Evolutionary conservation across 2,797 vertebrate species (phyloP).

Genomic region (Lacerta agilis): DNA sequence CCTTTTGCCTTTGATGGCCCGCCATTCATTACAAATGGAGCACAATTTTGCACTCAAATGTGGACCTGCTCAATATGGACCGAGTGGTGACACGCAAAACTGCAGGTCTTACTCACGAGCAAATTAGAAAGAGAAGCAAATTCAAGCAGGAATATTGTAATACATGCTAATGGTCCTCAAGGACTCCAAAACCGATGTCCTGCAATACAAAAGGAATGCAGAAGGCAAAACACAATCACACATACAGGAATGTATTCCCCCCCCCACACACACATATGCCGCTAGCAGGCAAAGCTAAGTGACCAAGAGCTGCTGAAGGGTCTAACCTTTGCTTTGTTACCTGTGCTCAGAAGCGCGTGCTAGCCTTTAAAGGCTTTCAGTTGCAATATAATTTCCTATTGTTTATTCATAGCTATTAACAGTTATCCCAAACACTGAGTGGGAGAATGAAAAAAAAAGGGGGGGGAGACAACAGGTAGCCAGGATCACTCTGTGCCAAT

Average conservation of each 20-base stretch:
- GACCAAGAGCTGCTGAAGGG: background rate
- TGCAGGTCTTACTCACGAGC: background rate
- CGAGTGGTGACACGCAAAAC: background rate
- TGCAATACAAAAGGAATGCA: background rate
- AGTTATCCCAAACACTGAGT: slow-evolving; percentile 48
- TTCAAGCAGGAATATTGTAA: background rate
- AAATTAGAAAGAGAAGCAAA: background rate
- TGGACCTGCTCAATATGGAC: background rate
- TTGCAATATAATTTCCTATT: slow-evolving; percentile 58
- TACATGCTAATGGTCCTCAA: background rate
- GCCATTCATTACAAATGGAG: background rate
- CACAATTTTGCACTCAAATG: background rate
- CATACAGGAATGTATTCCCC: background rate
- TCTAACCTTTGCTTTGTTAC: slow-evolving; percentile 41
- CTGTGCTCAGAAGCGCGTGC: slow-evolving; percentile 57
- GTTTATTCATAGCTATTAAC: slow-evolving; percentile 55
- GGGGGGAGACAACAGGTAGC: slow-evolving; percentile 57
- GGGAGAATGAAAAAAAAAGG: slow-evolving; percentile 50
- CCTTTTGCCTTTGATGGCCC: no score
- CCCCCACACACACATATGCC: background rate
- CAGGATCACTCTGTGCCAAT: slow-evolving; percentile 49
- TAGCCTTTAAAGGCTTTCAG: slow-evolving; percentile 52
- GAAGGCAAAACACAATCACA: background rate
- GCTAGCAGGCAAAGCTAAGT: background rate
- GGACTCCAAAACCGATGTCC: background rate